Evolutionary conservation across 2,888 invertebrate genomes (phyloP), one percentile per base, ranked within the genome.

Genomic region (Andrena haemorrhoa): DNA sequence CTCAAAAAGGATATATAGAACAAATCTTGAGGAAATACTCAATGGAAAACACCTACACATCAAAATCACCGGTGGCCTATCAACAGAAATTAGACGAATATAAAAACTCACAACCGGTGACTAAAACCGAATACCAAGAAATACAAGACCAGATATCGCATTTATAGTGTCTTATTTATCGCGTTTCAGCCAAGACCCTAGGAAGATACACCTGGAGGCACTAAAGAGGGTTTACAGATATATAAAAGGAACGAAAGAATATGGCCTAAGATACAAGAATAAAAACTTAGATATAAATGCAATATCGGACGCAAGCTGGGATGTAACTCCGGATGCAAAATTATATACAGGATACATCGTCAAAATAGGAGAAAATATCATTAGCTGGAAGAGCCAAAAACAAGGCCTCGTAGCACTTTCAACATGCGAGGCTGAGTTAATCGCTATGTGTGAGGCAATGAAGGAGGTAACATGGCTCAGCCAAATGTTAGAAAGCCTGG

Each of bases 171-270:
- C 35, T 16, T 6, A 31, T 4, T 20, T 63, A 16, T 76, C 70
- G 3, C 69, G 47, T 29, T 63, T n/a, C 12, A 12, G 23, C 12
- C 8, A 64, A 20, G 31, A 69, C 4, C 71, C 77, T 33, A 77
- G 58, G 8, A n/a, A 58, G 12, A 35, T 58, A 3, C 66, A 77
- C 35, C 60, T 64, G 26, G 16, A 23, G 20, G 65, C 72, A 6
- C 7, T 77, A 0, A 77, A 77, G 7, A 20, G 77, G 33, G 26
- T 78, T 6, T 68, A 66, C 5, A 26, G 66, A 49, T 79, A 79
- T 16, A 29, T 79, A 20, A 74, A 69, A 2, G 23, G 53, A 20
- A 66, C 72, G 5, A 53, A 33, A 12, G 10, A 69, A 26, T 47
- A 8, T 7, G 63, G 33, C 10, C 20, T 64, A 10, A 10, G 6